Evolutionary conservation across 64 coral and sea anemone genomes (phyloP), one percentile per base, ranked within the genome.

Genomic region (Pocillopora damicornis): DNA sequence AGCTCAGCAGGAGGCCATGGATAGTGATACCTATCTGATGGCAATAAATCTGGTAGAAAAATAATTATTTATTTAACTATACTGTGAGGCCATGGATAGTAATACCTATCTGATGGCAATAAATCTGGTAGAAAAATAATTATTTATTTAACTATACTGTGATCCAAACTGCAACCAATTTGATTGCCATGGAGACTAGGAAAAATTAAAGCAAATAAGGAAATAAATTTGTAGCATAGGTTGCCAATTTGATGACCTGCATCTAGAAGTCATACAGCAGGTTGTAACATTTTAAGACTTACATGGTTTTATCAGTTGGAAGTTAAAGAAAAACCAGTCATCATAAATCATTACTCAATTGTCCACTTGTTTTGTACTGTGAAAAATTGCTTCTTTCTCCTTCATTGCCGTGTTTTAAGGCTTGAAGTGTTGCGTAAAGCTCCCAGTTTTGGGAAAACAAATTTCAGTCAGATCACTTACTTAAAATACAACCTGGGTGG

Each of bases 1-100:
- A 92, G 83, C 16, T 86, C 82, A 20, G 61, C 23, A 25, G 82
- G 18, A 37, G 90, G 90, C 82, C 75, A 92, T 13, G 90, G 90
- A 35, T 92, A 92, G 75, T 79, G 66, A 92, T 25, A 92, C 25
- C 63, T 92, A 17, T 92, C 67, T 58, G 38, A 60, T 6, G 87
- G 83, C 90, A 83, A 92, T 58, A 92, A 18, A 86, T 92, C 90
- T 92, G 45, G 73, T 23, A 60, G 61, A 25, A 12, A 75, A 67
- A 71, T 26, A 25, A 2, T 71, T 20, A 5, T 71, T 71, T 23
- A n/a, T 26, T 23, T 30, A 20, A 8, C 1, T 18, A 22, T 71
- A 11, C n/a, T 1, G 23, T 22, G 23, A 68, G n/a, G n/a, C n/a
- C n/a, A n/a, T n/a, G 90, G 90, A 35, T 92, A 92, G 75, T 79